Evolutionary conservation across 1,140 invertebrate species (phyloP), one percentile per base, ranked within the genome.

Genomic region (Sminthurinus signatus): DNA sequence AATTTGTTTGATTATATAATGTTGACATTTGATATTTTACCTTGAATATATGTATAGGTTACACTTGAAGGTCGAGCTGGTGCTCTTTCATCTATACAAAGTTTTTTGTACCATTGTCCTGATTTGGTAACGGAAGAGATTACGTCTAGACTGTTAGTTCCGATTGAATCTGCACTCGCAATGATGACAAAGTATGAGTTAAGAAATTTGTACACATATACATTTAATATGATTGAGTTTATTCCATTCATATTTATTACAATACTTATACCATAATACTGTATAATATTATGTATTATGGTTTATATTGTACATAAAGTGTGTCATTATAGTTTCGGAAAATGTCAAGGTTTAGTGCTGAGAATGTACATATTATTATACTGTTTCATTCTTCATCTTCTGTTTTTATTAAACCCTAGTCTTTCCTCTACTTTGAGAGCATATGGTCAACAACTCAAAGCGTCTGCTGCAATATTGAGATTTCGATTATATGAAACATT

Each of bases 51-150:
- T 50, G 10, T 21, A 31, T 21, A 77, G 75, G 91, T 98, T 21
- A 96, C 95, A 1, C 78, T 99, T 50, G 95, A 98, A 81, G 93
- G 93, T 17, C 81, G 96, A 60, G 91, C 96, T 17, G 96, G 96
- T 0, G 96, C 96, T 14, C 77, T 99, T 2, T 93, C 93, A 17
- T 89, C 92, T 0, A 91, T 98, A 84, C 87, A 96, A 73, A 96
- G 93, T 76, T 91, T 98, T 75, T 75, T 98, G 5, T 78, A 88
- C 8, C 87, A 96, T 76, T 97, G 94, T 75, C 87, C 89, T 3
- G 91, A 96, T 70, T 79, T 96, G 42, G 82, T 95, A 4, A 93
- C 86, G 60, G 94, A 96, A 62, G 94, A 98, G 72, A 89, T 96
- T 60, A 89, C 88, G 0, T 82, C 89, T 58, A 82, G 91, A 73